These are phyloP conservation scores for Probosciger aterrimus DNA, from an alignment of 2,113 vertebrate genomes.

Conservation along the genomic window DNA sequence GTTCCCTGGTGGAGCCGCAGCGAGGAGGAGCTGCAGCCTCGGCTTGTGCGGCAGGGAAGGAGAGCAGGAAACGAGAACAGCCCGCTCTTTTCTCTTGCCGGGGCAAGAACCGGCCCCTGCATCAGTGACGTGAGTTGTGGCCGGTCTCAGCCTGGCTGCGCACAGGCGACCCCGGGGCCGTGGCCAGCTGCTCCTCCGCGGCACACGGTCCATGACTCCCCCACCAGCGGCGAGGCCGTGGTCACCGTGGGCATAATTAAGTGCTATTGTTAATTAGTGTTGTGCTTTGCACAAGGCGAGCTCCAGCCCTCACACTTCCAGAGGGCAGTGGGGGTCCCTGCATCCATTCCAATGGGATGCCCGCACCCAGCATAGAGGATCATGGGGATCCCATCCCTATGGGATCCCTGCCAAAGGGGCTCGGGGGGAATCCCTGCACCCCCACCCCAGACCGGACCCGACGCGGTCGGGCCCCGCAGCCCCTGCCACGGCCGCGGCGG, in stretches of 20 bases:
- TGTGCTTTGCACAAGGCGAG: background rate
- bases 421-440: background rate
- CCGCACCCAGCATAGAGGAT: background rate
- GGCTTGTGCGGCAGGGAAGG: background rate
- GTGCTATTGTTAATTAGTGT: background rate
- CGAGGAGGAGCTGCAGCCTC: background rate
- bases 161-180: background rate
- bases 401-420: background rate
- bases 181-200: background rate
- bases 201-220: background rate
- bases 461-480: background rate
- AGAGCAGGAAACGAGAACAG: background rate
- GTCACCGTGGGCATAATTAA: accelerated
- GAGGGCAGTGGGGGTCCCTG: accelerated
- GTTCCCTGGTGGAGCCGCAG: background rate
- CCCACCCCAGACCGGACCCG: background rate
- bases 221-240: background rate
- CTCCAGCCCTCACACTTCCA: background rate
- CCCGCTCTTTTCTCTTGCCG: accelerated
- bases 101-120: background rate
- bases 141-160: background rate
- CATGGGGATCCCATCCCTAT: background rate
- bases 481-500: background rate
- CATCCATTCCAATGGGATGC: background rate
- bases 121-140: background rate